These are phyloP conservation scores for Ochropacha duplaris DNA, from an alignment of 2,888 invertebrate species.

Conservation along the genomic window DNA sequence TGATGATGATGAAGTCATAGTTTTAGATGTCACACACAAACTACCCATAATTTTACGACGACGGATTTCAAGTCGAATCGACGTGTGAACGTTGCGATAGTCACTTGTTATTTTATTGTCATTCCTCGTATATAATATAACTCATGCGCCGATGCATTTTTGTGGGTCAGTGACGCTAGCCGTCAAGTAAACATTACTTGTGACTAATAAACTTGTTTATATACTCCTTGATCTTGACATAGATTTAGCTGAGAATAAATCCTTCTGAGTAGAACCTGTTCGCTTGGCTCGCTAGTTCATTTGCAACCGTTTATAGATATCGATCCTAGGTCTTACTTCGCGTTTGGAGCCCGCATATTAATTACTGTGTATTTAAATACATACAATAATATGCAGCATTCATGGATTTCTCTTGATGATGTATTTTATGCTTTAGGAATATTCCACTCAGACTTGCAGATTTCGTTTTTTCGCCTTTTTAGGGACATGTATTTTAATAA, in stretches of 20 bases:
- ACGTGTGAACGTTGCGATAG: not conserved
- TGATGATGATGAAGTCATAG: no score
- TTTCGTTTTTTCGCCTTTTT: not conserved
- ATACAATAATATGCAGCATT: not conserved
- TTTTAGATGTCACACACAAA: not conserved
- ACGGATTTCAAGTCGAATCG: not conserved
- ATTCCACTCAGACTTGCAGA: not conserved
- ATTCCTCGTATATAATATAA: conserved; percentile 32
- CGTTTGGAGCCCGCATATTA: not conserved
- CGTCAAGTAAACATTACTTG: conserved; percentile 48
- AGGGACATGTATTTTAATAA: not conserved
- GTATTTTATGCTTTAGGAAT: not conserved
- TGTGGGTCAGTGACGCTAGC: conserved; percentile 62
- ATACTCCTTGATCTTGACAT: conserved; percentile 79
- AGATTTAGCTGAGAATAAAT: conserved; percentile 69
- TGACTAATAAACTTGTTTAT: conserved; percentile 66
- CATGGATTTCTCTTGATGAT: not conserved
- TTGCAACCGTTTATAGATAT: conserved; percentile 47
- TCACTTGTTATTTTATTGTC: conserved; percentile 9
- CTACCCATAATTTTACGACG: not conserved
- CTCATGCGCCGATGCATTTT: conserved; percentile 38
- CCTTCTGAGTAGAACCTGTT: conserved; percentile 71
- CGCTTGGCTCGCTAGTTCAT: conserved; percentile 35
- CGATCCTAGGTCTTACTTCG: conserved; percentile 12
- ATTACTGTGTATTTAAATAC: not conserved